A percentile compares a stretch with the other conserved stretches of the same genome.
These are phyloP conservation scores for Xylota segnis DNA, from an alignment of 2,888 invertebrate genomes.

Conservation along the genomic window DNA sequence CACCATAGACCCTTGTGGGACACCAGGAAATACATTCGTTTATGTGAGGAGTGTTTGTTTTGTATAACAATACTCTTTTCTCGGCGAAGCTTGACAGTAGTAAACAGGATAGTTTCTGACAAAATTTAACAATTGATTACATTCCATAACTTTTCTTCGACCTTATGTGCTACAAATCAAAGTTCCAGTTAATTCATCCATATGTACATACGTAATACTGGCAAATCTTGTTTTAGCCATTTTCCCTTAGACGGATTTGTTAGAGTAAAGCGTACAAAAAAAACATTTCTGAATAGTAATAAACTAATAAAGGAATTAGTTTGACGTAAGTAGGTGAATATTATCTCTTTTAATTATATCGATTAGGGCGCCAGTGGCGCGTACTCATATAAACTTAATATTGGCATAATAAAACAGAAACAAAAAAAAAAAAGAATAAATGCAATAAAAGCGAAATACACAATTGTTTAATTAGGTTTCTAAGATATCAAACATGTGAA, in stretches of 20 bases:
- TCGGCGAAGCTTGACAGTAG: too few species aligned
- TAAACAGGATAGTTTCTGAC: too few species aligned
- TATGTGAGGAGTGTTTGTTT: too few species aligned
- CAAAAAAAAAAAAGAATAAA: too few species aligned
- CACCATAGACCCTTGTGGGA: too few species aligned
- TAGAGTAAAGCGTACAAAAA: background rate
- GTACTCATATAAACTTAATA: background rate
- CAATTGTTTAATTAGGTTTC: constrained; percentile 17
- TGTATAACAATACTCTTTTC: too few species aligned
- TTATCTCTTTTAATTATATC: background rate
- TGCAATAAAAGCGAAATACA: background rate
- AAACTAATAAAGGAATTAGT: constrained; percentile 6
- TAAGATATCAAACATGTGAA: constrained; percentile 11
- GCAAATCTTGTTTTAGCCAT: background rate
- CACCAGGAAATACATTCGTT: too few species aligned
- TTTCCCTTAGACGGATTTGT: background rate
- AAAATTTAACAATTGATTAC: too few species aligned
- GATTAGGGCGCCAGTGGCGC: constrained; percentile 31
- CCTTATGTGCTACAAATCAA: constrained; percentile 1
- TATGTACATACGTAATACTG: background rate
- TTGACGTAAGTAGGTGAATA: constrained; percentile 26
- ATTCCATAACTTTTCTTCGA: too few species aligned
- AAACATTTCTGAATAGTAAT: background rate
- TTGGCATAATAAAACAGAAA: constrained; percentile 14
- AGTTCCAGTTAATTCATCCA: background rate